Conservation (phyloP, 2,888 invertebrate genomes). For the Willowsia nigromaculata region DNA sequence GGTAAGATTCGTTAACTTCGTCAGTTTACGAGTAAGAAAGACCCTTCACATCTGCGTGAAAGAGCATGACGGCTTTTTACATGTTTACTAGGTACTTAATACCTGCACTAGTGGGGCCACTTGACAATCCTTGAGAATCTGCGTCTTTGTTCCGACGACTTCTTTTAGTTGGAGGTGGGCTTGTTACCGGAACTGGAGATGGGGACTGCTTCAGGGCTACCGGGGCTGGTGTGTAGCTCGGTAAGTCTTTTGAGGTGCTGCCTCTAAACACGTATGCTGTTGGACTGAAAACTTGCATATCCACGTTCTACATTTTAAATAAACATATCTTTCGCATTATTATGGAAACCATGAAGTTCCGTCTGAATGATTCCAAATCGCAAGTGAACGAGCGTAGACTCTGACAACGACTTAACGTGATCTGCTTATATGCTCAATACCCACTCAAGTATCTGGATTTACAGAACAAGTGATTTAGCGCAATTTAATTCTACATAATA, state of each 20-base stretch:
- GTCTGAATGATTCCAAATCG: too few species aligned
- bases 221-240: background rate
- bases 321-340: background rate
- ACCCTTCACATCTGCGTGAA: too few species aligned
- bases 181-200: slow-evolving; percentile 22
- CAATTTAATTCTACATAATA: too few species aligned
- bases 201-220: slow-evolving; percentile 5
- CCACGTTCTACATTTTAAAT: slow-evolving; percentile 80
- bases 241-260: slow-evolving; percentile 7
- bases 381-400: too few species aligned
- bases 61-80: too few species aligned
- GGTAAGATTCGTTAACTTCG: too few species aligned
- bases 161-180: slow-evolving; percentile 70
- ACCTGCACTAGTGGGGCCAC: background rate
- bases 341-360: background rate
- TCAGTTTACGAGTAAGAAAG: too few species aligned
- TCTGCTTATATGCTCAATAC: too few species aligned
- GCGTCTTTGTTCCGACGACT: slow-evolving; percentile 68
- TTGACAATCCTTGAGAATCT: slow-evolving; percentile 25
- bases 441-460: too few species aligned
- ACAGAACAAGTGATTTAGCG: too few species aligned
- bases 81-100: too few species aligned
- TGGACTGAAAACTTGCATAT: slow-evolving; percentile 82
- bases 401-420: too few species aligned
- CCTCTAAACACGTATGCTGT: slow-evolving; percentile 79